phyloP scores from a whole-genome alignment of 2,888 invertebrate genomes.

The Fissipunctia ypsillon region DNA sequence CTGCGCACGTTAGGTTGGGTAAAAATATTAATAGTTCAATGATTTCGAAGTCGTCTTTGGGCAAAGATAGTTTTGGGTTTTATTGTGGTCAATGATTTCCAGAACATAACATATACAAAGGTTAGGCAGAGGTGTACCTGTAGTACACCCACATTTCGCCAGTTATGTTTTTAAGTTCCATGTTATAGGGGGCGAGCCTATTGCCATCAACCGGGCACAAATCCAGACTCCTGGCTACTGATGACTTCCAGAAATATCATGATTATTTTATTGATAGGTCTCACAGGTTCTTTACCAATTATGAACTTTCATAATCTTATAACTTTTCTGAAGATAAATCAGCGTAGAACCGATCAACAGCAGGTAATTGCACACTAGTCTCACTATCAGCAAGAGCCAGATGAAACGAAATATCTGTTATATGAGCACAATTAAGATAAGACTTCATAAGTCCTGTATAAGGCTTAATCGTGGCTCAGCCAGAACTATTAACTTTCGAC shows the following conservation, averaged over 20 bases:
- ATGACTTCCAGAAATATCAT: background rate
- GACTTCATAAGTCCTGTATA: constrained; percentile 73
- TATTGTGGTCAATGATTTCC: background rate
- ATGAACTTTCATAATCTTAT: background rate
- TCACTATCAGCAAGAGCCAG: constrained; percentile 61
- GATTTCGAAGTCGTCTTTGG: background rate
- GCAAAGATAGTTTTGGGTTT: background rate
- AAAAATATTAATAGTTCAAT: constrained; percentile 21
- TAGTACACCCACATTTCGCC: background rate
- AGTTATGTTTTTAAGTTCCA: too few relatives aligned
- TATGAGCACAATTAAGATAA: constrained; percentile 77
- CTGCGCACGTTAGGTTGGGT: background rate
- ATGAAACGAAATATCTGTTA: constrained; percentile 71
- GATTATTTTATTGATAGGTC: background rate
- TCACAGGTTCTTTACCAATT: background rate
- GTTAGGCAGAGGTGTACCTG: background rate
- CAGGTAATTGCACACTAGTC: constrained; percentile 43
- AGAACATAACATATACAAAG: too few relatives aligned
- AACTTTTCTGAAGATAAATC: constrained; percentile 6
- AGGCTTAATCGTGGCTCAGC: constrained; percentile 69
- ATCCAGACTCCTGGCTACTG: background rate
- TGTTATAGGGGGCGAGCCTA: too few relatives aligned
- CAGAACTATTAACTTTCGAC: constrained; percentile 70
- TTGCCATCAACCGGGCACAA: background rate
- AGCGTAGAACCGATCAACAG: constrained; percentile 30